These are phyloP conservation scores for Drosophila rufa DNA, from an alignment of 1,140 invertebrate genomes.

Conservation along the genomic window DNA sequence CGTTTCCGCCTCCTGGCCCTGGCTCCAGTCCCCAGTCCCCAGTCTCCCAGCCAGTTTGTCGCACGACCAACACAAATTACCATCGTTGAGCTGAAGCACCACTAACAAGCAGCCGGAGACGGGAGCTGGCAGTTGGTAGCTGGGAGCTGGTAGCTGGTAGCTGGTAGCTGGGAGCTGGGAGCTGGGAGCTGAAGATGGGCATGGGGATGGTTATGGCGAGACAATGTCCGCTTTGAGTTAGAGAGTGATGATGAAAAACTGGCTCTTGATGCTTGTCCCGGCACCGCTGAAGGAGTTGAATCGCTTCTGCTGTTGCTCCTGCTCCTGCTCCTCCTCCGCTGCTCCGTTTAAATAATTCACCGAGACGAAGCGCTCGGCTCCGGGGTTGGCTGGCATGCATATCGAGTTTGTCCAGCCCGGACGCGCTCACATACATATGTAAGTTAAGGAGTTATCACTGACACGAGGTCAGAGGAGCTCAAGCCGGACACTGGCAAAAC, in stretches of 20 bases:
- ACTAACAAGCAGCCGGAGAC: constrained; percentile 40
- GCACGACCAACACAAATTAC: constrained; percentile 54
- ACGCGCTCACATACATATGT: constrained; percentile 33
- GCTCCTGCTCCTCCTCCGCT: not conserved
- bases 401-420: constrained; percentile 43
- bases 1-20: not conserved
- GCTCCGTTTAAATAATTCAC: constrained; percentile 64
- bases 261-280: constrained; percentile 37
- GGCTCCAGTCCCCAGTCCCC: too few relatives aligned
- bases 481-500: constrained; percentile 13
- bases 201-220: constrained; percentile 1
- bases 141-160: not conserved
- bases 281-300: constrained; percentile 4
- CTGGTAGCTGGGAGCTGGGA: too few relatives aligned
- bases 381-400: constrained; percentile 28
- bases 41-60: constrained; percentile 11
- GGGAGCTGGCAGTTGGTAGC: not conserved
- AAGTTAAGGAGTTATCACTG: constrained; percentile 26
- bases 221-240: constrained; percentile 41
- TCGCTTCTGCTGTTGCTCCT: not conserved
- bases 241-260: constrained; percentile 57
- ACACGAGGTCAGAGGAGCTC: constrained; percentile 11
- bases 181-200: not conserved
- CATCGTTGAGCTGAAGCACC: constrained; percentile 52
- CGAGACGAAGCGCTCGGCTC: constrained; percentile 34